Evolutionary conservation across 2,888 invertebrate genomes (phyloP).

Genomic region (Cheilosia variabilis): DNA sequence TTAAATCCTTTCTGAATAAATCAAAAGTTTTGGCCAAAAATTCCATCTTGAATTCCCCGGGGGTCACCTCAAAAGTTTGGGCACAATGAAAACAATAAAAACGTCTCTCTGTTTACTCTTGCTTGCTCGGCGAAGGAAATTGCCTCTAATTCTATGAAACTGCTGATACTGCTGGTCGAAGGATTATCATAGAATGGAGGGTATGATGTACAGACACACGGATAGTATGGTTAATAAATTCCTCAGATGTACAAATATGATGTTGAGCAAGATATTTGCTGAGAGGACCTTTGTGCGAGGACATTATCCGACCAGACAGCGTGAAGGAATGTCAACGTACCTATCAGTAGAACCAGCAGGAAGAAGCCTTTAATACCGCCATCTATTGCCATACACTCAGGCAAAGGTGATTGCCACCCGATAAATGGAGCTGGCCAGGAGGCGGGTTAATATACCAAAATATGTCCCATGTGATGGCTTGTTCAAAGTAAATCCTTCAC

Average conservation of each 20-base stretch:
- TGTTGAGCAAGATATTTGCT: no score
- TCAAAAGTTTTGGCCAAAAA: conserved; percentile 23
- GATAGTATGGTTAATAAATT: conserved; percentile 28
- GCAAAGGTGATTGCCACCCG: no score
- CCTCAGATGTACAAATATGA: conserved; percentile 11
- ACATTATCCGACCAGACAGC: no score
- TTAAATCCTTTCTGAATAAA: conserved; percentile 42
- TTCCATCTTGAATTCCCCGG: background rate
- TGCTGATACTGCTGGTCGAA: background rate
- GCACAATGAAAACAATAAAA: background rate
- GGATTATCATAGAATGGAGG: background rate
- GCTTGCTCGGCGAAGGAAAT: background rate
- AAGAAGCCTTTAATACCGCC: no score
- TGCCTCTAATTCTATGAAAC: background rate
- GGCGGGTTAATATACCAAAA: no score
- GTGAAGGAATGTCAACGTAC: no score
- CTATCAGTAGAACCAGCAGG: no score
- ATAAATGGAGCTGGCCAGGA: no score
- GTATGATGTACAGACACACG: background rate
- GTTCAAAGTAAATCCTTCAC: background rate
- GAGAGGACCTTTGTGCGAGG: no score
- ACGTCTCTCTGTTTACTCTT: background rate
- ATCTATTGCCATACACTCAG: no score
- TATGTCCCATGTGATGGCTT: no score
- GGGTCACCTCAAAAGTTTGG: conserved; percentile 6